Evolutionary conservation across 2,113 vertebrate genomes (phyloP).

Genomic region (Struthio camelus): DNA sequence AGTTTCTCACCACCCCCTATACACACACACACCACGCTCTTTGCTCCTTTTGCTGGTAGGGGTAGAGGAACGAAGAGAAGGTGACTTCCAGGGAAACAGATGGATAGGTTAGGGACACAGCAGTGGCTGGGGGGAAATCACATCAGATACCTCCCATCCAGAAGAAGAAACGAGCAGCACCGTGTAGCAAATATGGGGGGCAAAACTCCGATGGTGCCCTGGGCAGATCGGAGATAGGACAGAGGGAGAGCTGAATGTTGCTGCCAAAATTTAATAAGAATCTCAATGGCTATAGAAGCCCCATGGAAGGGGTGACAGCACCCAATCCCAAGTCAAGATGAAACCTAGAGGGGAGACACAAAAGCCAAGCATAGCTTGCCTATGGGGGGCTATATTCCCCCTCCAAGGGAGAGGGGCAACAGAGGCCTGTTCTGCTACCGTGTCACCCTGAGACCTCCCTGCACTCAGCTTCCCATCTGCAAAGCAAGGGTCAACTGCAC

Average conservation of each 20-base stretch:
- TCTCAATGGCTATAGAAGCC: background rate
- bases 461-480: background rate
- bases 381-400: background rate
- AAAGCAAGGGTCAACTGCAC: background rate
- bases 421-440: rapidly evolving
- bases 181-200: rapidly evolving
- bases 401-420: background rate
- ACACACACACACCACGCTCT: background rate
- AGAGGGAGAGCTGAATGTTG: background rate
- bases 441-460: background rate
- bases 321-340: background rate
- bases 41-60: slow-evolving; percentile 22
- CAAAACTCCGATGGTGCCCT: background rate
- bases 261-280: background rate
- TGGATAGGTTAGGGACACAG: background rate
- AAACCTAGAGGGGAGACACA: background rate
- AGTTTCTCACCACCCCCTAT: slow-evolving; percentile 46
- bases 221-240: background rate
- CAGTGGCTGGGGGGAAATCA: background rate
- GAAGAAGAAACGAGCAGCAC: background rate
- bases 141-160: background rate
- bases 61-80: background rate
- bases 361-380: background rate
- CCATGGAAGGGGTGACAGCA: background rate
- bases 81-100: background rate